A percentile compares a stretch with the other conserved stretches of the same genome.
Evolutionary conservation across 2,797 vertebrate species (phyloP).

Genomic region (Apogon hyalosoma): DNA sequence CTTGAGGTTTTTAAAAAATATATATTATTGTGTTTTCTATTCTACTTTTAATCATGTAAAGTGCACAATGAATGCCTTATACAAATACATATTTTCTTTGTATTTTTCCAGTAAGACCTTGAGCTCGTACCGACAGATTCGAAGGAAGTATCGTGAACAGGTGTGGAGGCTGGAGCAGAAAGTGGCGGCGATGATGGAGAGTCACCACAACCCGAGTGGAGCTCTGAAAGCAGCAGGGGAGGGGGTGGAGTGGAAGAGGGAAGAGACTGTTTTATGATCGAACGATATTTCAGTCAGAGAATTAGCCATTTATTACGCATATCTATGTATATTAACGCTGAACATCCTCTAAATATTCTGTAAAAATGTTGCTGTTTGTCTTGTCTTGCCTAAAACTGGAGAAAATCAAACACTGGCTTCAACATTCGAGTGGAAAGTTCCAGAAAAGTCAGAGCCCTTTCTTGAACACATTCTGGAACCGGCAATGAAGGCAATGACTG

Average conservation of each 20-base stretch:
- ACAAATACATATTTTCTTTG: neutral
- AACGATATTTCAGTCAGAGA: neutral
- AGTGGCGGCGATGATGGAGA: conserved; percentile 80
- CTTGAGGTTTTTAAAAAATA: too few species aligned
- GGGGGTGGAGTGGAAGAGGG: conserved; percentile 75
- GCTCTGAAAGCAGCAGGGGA: conserved; percentile 69
- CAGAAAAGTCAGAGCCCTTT: too few species aligned
- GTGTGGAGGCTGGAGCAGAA: conserved; percentile 87
- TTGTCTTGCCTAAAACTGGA: too few species aligned
- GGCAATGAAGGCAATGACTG: too few species aligned
- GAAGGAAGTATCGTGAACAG: conserved; percentile 89
- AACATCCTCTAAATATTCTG: neutral
- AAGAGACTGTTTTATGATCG: conserved; percentile 84
- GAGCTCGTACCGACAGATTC: conserved; percentile 85
- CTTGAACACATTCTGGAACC: too few species aligned
- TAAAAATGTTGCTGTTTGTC: too few species aligned
- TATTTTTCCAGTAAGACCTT: conserved; percentile 83
- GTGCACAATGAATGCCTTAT: too few species aligned
- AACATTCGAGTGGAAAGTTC: too few species aligned
- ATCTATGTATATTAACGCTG: neutral
- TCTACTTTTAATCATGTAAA: too few species aligned
- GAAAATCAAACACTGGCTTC: too few species aligned
- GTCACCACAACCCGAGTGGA: conserved; percentile 77
- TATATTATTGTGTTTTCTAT: too few species aligned
- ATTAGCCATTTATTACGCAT: neutral